A percentile compares a stretch with the other conserved stretches of the same genome.
Evolutionary conservation across 2,888 invertebrate genomes (phyloP).

Genomic region (Nephrocerus scutellatus): DNA sequence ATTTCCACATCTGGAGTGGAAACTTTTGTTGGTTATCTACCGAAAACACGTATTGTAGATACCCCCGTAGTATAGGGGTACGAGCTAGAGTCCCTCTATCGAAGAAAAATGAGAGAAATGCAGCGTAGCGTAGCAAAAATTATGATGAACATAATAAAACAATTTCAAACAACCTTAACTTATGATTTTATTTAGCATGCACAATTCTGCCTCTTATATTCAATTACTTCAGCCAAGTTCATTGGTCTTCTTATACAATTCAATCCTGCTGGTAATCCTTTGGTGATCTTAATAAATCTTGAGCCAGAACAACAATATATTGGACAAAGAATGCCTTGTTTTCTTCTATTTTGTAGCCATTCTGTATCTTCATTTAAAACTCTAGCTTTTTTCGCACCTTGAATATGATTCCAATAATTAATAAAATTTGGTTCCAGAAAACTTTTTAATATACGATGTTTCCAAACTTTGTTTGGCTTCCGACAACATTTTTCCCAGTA

Average conservation of each 20-base stretch:
- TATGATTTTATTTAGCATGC: no score
- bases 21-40: no score
- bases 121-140: no score
- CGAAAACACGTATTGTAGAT: no score
- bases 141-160: no score
- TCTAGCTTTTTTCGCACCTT: slow-evolving; percentile 22
- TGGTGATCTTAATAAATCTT: slow-evolving; percentile 31
- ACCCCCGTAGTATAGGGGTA: no score
- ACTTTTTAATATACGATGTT: slow-evolving; percentile 12
- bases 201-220: no score
- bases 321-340: slow-evolving; percentile 32
- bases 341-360: slow-evolving; percentile 28
- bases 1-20: no score
- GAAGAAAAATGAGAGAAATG: no score
- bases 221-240: background rate
- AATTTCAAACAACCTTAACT: no score
- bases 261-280: slow-evolving; percentile 30
- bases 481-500: slow-evolving; percentile 26
- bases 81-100: no score
- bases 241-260: slow-evolving; percentile 24
- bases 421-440: slow-evolving; percentile 20
- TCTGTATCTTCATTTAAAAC: slow-evolving; percentile 24
- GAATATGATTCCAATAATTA: slow-evolving; percentile 32
- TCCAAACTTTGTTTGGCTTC: slow-evolving; percentile 30
- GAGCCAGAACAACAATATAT: slow-evolving; percentile 31